Evolutionary conservation across 1,140 invertebrate species (phyloP), one percentile per base, ranked within the genome.

Genomic region (Magallana ariakensis): DNA sequence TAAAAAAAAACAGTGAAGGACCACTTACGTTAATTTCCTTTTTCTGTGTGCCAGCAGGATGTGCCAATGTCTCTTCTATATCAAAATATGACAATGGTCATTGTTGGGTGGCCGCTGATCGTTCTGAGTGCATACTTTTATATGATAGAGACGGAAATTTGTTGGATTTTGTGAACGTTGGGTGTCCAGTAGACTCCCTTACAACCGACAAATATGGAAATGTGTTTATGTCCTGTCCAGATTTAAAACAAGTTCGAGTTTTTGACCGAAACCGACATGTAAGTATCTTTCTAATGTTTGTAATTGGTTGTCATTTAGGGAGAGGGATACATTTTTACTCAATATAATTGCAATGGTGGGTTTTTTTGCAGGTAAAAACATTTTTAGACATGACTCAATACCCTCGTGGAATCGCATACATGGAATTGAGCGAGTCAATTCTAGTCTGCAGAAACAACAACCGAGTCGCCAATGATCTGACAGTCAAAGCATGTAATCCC

Each of bases 331-430:
- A 5, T 46, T 46, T 46, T 46, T 46, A 46, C 33, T 46, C 2
- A 2, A 46, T 46, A 4, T 46, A 46, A 46, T 46, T 46, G 33
- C 33, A 46, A 4, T 46, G 33, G 33, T 46, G 2, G 2, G 9
- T 10, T 33, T 75, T 13, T 75, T 75, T 75, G 22, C 19, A 75
- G 66, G 22, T 75, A 26, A 75, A 22, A 75, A 75, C 66, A 26
- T 75, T 75, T 75, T 26, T 75, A 26, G 66, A 75, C 26, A 75
- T 75, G 66, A 75, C 66, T 11, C 66, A 75, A 75, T 75, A 75
- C 66, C 66, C 66, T 4, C 22, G 66, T 26, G 66, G 66, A 9
- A 75, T 75, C 22, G 66, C 66, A 19, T 75, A 75, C 10, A 75
- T 75, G 66, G 8, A 10, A 26, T 2, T 26, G 0, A 26, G 33